These are phyloP conservation scores for Heliconius sara DNA, from an alignment of 2,888 invertebrate species.

Conservation along the genomic window DNA sequence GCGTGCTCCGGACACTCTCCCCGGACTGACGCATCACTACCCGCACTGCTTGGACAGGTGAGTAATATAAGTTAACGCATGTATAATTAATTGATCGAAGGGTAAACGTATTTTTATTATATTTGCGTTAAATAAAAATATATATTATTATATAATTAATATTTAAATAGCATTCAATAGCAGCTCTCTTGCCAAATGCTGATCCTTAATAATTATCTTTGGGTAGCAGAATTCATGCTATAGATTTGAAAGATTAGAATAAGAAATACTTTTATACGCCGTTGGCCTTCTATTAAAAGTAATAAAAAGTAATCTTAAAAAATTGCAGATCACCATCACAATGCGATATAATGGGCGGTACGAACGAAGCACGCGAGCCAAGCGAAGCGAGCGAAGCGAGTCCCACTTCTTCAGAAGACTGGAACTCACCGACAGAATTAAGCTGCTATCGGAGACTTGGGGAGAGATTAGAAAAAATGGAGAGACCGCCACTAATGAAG, in stretches of 20 bases:
- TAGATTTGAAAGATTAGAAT: too few species aligned
- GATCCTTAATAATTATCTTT: too few species aligned
- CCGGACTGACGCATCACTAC: slow-evolving; percentile 87
- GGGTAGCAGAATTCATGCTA: too few species aligned
- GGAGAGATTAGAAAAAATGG: slow-evolving; percentile 84
- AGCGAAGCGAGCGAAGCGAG: slow-evolving; percentile 72
- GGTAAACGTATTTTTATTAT: too few species aligned
- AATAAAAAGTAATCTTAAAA: background rate
- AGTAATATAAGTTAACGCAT: background rate
- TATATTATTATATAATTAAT: too few species aligned
- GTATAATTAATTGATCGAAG: too few species aligned
- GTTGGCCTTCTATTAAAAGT: background rate
- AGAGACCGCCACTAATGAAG: slow-evolving; percentile 92
- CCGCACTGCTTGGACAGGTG: slow-evolving; percentile 74
- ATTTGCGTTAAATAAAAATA: too few species aligned
- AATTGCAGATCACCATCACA: slow-evolving; percentile 68
- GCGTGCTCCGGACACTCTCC: slow-evolving; percentile 86
- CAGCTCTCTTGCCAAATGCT: too few species aligned
- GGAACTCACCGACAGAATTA: slow-evolving; percentile 93
- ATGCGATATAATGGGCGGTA: slow-evolving; percentile 73
- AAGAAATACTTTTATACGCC: too few species aligned
- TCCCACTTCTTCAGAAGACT: slow-evolving; percentile 92
- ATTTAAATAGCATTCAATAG: too few species aligned
- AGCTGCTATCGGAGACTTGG: slow-evolving; percentile 92
- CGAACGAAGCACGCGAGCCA: slow-evolving; percentile 66